Base-by-base conservation (phyloP, 1,140 invertebrate genomes). In the Musca vetustissima region DNA sequence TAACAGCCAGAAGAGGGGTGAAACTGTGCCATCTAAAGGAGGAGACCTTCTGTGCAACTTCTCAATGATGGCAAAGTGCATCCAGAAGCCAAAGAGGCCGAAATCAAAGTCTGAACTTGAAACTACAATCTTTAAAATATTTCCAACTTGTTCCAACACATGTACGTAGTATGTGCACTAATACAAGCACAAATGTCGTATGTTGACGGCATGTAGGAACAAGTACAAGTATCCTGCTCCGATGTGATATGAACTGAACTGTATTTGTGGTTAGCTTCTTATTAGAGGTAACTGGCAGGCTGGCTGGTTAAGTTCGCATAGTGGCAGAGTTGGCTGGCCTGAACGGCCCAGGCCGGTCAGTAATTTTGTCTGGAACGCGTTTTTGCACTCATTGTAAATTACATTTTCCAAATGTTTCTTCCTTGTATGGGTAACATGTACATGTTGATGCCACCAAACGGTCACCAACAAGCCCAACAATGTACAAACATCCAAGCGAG, bases 341-440 rank as follows among this genome's bases (percentile, higher is more conserved):
- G 52, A 13, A 14, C 21, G 52, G 21, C 19, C 21, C 14, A 8
- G 55, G 14, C 55, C 55, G 55, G 55, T 32, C 55, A 59, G 11
- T 43, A 4, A 43, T 59, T 59, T 17, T 32, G 24, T n/a, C 17
- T 32, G 64, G 43, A 65, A 65, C 64, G 64, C 53, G 69, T 21
- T 68, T 73, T 66, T 49, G 65, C 47, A 28, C 76, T 76, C 75
- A 77, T 77, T 79, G 77, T 79, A 79, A 79, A 79, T 79, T 79
- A 79, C 75, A 79, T 79, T 79, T 79, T 79, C 77, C 77, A 79
- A 79, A 79, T 79, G 77, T 77, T 79, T 79, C 78, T 79, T 75
- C 77, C 77, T 77, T 79, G 77, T 79, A 74, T 74, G 72, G 77
- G 74, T 74, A 43, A 43, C 36, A 43, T 43, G 36, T 43, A 43